Percentiles rank a stretch among this genome's conserved stretches.
phyloP scores from a whole-genome alignment of 2,888 invertebrate species.

The Patella caerulea region DNA sequence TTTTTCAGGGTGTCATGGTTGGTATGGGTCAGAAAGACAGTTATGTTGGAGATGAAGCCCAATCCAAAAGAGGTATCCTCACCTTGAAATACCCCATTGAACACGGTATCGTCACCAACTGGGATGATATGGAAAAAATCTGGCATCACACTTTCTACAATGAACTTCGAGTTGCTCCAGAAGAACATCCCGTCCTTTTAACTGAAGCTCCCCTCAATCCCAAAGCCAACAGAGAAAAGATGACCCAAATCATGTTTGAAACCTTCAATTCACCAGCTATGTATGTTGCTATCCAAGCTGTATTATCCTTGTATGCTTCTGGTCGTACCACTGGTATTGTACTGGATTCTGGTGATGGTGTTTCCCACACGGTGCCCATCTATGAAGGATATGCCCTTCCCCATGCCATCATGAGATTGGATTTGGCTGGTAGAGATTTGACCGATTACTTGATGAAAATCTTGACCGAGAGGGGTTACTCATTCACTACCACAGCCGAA shows the following conservation, averaged over 20 bases:
- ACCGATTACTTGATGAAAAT: conserved; percentile 74
- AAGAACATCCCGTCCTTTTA: conserved; percentile 92
- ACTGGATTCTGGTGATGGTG: conserved; percentile 92
- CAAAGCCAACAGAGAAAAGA: conserved; percentile 95
- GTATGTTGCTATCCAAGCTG: conserved; percentile 95
- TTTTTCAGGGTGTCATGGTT: conserved; percentile 38
- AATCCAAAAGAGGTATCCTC: conserved; percentile 66
- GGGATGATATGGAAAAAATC: conserved; percentile 68
- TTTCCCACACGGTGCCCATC: conserved; percentile 90
- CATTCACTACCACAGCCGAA: conserved; percentile 71
- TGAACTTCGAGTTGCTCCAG: conserved; percentile 90
- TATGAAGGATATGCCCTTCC: conserved; percentile 75
- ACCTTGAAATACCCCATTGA: conserved; percentile 65
- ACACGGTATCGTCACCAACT: conserved; percentile 67
- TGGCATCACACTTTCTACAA: conserved; percentile 71
- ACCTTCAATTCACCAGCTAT: conserved; percentile 83
- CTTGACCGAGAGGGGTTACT: conserved; percentile 70
- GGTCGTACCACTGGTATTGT: conserved; percentile 95
- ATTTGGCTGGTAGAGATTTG: conserved; percentile 59
- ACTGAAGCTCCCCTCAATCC: conserved; percentile 88
- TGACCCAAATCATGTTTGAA: conserved; percentile 78
- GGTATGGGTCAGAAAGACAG: conserved; percentile 65
- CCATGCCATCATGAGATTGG: conserved; percentile 52
- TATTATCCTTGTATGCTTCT: conserved; percentile 91
- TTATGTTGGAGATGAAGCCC: conserved; percentile 66